A percentile compares a stretch with the other conserved stretches of the same genome.
These are phyloP conservation scores for Urocitellus parryii DNA, from an alignment of 2,113 vertebrate genomes.

Conservation along the genomic window DNA sequence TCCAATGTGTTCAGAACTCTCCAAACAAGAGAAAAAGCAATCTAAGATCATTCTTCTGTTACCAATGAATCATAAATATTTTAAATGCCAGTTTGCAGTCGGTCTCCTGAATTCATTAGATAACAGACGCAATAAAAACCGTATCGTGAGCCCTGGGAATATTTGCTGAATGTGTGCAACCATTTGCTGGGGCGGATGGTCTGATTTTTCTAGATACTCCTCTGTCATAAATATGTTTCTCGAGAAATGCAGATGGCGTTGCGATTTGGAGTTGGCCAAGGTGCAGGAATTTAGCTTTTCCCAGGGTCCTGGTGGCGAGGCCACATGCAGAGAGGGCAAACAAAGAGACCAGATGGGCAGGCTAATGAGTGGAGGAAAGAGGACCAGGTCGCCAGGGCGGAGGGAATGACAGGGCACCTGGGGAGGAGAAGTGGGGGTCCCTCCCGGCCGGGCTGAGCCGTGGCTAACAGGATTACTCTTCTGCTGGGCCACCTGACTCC, in stretches of 20 bases:
- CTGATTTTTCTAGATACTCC: conserved; percentile 67
- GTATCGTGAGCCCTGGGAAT: not conserved
- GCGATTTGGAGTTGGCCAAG: conserved; percentile 74
- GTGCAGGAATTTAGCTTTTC: conserved; percentile 60
- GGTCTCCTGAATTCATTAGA: conserved; percentile 42
- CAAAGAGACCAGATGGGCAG: conserved; percentile 52
- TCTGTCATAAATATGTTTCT: conserved; percentile 57
- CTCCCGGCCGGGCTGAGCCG: not conserved
- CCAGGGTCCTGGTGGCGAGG: conserved; percentile 44
- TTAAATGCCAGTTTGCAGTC: conserved; percentile 61
- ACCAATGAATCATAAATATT: conserved; percentile 72
- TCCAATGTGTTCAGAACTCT: not conserved
- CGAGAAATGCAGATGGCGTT: conserved; percentile 76
- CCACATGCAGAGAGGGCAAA: conserved; percentile 59
- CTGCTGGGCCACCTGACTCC: not conserved
- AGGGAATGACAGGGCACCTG: conserved; percentile 32
- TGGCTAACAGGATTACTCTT: conserved; percentile 78
- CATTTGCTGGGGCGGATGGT: conserved; percentile 61
- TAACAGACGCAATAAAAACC: conserved; percentile 70
- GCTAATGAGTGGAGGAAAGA: conserved; percentile 55
- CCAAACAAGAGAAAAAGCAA: not conserved
- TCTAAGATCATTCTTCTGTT: conserved; percentile 38
- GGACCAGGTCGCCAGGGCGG: conserved; percentile 18
- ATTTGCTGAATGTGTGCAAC: conserved; percentile 70
- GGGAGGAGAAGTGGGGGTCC: not conserved